Conservation (phyloP, 2,797 vertebrate genomes). For the Urosaurus nigricauda region DNA sequence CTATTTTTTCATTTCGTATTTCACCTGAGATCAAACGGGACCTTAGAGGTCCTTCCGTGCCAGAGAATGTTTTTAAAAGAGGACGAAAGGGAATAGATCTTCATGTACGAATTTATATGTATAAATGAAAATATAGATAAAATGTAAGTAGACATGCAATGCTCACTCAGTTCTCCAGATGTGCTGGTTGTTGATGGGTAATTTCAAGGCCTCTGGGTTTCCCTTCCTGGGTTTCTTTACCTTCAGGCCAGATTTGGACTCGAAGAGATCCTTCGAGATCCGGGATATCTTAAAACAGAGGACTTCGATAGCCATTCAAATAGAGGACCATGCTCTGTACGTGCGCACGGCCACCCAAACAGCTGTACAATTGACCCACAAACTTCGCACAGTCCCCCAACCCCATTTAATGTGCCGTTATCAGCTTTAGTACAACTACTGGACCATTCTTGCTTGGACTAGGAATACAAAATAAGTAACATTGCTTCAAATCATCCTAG, state of each 20-base stretch:
- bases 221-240: not conserved
- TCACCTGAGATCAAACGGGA: not conserved
- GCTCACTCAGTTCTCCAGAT: not conserved
- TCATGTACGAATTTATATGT: too few species aligned
- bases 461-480: not conserved
- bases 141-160: too few species aligned
- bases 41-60: not conserved
- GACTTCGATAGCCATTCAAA: not conserved
- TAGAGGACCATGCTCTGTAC: not conserved
- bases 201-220: not conserved
- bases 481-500: conserved; percentile 29
- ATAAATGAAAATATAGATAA: too few species aligned
- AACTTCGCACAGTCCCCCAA: too few species aligned
- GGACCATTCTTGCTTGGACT: not conserved
- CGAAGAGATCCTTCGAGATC: not conserved
- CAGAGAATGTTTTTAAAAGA: too few species aligned
- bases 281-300: not conserved
- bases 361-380: not conserved
- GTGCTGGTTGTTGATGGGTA: not conserved
- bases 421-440: not conserved
- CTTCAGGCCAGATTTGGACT: not conserved
- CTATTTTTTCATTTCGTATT: not conserved
- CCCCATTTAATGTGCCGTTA: not conserved
- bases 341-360: not conserved
- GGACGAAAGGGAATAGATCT: too few species aligned